Percentiles rank a stretch among this genome's conserved stretches.
These are phyloP conservation scores for Periphyllus acericola DNA, from an alignment of 2,888 invertebrate genomes.

Conservation along the genomic window DNA sequence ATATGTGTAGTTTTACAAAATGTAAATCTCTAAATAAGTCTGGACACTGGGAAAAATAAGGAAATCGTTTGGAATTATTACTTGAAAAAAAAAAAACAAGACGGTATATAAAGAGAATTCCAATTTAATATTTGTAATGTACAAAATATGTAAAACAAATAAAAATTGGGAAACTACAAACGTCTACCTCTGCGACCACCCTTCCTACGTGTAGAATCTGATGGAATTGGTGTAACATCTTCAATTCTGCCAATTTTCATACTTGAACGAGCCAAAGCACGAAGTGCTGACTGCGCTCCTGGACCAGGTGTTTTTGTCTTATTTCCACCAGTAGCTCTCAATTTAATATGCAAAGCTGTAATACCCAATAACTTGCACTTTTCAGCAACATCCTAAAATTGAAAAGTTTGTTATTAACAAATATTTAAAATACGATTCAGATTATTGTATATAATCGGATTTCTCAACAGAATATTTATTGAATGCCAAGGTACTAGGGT, in stretches of 20 bases:
- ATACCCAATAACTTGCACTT: slow-evolving; percentile 97
- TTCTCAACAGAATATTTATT: no score
- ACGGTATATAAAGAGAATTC: slow-evolving; percentile 27
- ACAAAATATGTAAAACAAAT: slow-evolving; percentile 49
- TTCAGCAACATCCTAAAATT: slow-evolving; percentile 92
- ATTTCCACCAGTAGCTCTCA: slow-evolving; percentile 98
- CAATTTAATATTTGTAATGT: slow-evolving; percentile 51
- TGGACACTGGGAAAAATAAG: not conserved
- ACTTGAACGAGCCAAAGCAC: slow-evolving; percentile 97
- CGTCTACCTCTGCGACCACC: slow-evolving; percentile 99
- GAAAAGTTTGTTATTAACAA: not conserved
- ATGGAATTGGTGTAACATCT: slow-evolving; percentile 99
- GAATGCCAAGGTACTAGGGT: no score
- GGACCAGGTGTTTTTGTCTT: slow-evolving; percentile 99
- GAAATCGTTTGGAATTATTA: not conserved
- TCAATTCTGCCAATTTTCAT: slow-evolving; percentile 99
- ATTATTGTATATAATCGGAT: no score
- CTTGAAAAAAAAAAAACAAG: not conserved
- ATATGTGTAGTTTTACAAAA: no score
- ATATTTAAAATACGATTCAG: no score
- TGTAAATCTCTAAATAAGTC: no score
- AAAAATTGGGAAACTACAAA: slow-evolving; percentile 74
- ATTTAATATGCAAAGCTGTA: slow-evolving; percentile 97
- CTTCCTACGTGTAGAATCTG: slow-evolving; percentile 99
- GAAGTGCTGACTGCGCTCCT: slow-evolving; percentile 96